Evolutionary conservation across 2,888 invertebrate genomes (phyloP), one percentile per base, ranked within the genome.

Genomic region (Hetaerina titia): DNA sequence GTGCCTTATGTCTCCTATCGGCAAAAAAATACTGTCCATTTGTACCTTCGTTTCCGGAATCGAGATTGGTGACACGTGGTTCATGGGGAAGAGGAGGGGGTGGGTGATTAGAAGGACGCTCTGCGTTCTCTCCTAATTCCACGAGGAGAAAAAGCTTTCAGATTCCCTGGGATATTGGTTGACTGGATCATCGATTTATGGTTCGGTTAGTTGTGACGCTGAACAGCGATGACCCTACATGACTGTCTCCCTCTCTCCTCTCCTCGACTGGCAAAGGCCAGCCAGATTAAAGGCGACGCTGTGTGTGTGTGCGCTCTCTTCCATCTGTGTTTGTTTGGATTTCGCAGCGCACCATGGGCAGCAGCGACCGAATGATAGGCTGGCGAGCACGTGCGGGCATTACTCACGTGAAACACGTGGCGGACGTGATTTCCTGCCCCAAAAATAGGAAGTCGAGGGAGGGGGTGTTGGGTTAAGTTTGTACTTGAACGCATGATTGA

Each of bases 131-230:
- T 9, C n/a, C 22, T 69, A n/a, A n/a, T 7, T 31, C 81, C 81
- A 11, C 81, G 31, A 11, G 7, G 81, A 81, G 31, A 81, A 81
- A 81, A 81, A 31, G 8, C 81, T n/a, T 22, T 81, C 31, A 31
- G 81, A 81, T 81, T 81, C 11, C 81, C 81, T 81, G 19, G 81
- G 81, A 81, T 31, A 81, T 81, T 25, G 7, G 7, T 31, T 81
- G 81, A 31, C 11, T 81, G 81, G 81, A 81, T 81, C 81, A 81
- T 81, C 81, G 81, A 81, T 81, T 81, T 81, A 81, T 81, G 81
- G 81, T 31, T 13, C 31, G 81, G 81, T 31, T 15, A 25, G 81
- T 31, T n/a, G 25, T 31, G 81, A 81, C 81, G 81, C 81, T 31
- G 31, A 81, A 13, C 31, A 25, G 81, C 9, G 81, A 81, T 81